Evolutionary conservation across 2,113 vertebrate species (phyloP).

Genomic region (Pitta sordida): DNA sequence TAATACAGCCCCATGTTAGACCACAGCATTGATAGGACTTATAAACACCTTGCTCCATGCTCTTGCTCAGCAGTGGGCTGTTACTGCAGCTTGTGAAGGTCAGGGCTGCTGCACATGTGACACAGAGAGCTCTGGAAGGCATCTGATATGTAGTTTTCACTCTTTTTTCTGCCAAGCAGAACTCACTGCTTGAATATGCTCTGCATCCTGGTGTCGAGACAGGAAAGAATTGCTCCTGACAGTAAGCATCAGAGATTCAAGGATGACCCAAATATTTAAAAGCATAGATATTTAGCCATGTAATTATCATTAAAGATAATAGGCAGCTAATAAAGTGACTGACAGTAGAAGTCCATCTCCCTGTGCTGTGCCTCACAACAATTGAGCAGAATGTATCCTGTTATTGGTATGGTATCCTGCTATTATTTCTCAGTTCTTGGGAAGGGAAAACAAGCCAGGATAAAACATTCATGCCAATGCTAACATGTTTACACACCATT

Average conservation of each 20-base stretch:
- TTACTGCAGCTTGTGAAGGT: not conserved
- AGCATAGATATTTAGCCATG: not conserved
- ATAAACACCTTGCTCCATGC: not conserved
- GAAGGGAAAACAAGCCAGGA: not conserved
- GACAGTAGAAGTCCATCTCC: not conserved
- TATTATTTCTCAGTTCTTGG: not conserved
- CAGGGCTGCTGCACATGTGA: not conserved
- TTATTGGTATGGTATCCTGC: not conserved
- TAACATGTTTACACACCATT: conserved; percentile 8
- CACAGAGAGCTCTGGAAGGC: not conserved
- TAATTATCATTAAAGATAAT: not conserved
- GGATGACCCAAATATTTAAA: not conserved
- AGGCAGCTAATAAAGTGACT: not conserved
- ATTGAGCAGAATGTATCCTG: not conserved
- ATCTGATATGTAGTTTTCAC: not conserved
- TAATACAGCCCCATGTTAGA: not conserved
- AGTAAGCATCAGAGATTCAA: not conserved
- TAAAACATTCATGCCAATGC: not conserved
- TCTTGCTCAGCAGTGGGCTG: not conserved
- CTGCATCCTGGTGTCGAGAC: not conserved
- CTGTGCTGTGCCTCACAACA: not conserved
- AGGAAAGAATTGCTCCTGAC: not conserved
- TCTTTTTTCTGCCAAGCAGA: not conserved
- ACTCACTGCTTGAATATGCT: not conserved
- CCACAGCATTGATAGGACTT: not conserved